Conservation (phyloP, 2,888 invertebrate species). For the Conchocele bisecta region DNA sequence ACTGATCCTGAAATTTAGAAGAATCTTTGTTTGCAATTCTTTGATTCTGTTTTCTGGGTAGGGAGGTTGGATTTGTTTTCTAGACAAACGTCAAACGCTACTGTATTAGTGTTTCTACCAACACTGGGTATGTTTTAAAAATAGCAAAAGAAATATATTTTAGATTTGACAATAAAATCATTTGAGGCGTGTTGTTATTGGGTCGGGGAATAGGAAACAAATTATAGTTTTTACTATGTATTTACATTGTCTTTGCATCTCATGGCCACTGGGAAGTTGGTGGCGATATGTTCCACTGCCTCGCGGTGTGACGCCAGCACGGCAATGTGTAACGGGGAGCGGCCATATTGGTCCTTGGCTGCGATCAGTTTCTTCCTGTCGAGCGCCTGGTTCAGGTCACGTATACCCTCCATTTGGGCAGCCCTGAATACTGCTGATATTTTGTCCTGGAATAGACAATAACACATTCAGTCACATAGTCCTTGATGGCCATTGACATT, state of each 20-base stretch:
- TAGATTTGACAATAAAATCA: too few species aligned
- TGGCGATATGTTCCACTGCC: conserved; percentile 61
- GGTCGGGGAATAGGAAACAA: too few species aligned
- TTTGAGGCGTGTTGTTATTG: too few species aligned
- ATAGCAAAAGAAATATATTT: too few species aligned
- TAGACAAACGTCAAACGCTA: too few species aligned
- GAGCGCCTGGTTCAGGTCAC: conserved; percentile 58
- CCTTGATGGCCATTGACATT: background rate
- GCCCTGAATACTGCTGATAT: conserved; percentile 57
- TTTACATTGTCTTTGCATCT: conserved; percentile 74
- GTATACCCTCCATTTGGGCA: conserved; percentile 55
- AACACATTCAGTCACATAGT: background rate
- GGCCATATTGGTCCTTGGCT: conserved; percentile 64
- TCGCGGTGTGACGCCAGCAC: conserved; percentile 64
- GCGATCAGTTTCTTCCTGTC: conserved; percentile 60
- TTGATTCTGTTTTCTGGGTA: too few species aligned
- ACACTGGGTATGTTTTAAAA: too few species aligned
- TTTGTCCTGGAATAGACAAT: conserved; percentile 52
- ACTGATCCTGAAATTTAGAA: too few species aligned
- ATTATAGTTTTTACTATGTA: too few species aligned
- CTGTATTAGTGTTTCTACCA: too few species aligned
- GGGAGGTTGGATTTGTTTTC: too few species aligned
- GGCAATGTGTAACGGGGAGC: conserved; percentile 72
- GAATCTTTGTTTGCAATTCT: too few species aligned
- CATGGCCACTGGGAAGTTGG: conserved; percentile 61